Evolutionary conservation across 2,888 invertebrate species (phyloP), one percentile per base, ranked within the genome.

Genomic region (Blastobasis adustella): DNA sequence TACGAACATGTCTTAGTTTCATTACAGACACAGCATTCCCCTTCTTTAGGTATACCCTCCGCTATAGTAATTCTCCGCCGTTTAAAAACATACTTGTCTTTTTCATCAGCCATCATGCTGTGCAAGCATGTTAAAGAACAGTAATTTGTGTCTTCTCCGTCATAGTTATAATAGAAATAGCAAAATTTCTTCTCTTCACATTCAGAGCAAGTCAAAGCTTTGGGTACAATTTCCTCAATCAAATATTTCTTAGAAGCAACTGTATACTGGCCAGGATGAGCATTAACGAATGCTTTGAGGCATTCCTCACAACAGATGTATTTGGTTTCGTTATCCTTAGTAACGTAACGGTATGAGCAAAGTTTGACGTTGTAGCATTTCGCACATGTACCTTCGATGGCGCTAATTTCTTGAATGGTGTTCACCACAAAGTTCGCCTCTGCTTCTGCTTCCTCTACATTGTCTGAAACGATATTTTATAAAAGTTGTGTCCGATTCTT

Each of bases 111-210:
- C 73, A 91, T 82, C 76, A 90, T 82, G 43, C 87, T 83, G 58
- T 89, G 78, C 10, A 91, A 79, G 56, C 92, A 92, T 5, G 73
- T 71, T 39, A 89, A 70, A 48, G 92, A 92, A 50, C 92, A 79
- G 61, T 90, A 91, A 53, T 88, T 79, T 0, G 80, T 87, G 52
- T 87, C 82, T 51, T 82, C 82, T 1, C 81, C 87, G 44, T 82
- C 88, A 54, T 70, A 84, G 52, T 87, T 81, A 57, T 85, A 85
- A 60, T 82, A 85, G 58, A 88, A 88, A 54, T 79, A 88, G 59
- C 89, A 88, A 0, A 50, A 58, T 69, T 88, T 87, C 49, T 63
- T 70, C 59, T 85, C 84, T 59, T 84, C 85, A 57, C 89, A 89
- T 58, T 89, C 87, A 0, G 75, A 89, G 70, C 71, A 87, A 39